Evolutionary conservation across 1,140 invertebrate genomes (phyloP), one percentile per base, ranked within the genome.

Genomic region (Eriosoma lanigerum): DNA sequence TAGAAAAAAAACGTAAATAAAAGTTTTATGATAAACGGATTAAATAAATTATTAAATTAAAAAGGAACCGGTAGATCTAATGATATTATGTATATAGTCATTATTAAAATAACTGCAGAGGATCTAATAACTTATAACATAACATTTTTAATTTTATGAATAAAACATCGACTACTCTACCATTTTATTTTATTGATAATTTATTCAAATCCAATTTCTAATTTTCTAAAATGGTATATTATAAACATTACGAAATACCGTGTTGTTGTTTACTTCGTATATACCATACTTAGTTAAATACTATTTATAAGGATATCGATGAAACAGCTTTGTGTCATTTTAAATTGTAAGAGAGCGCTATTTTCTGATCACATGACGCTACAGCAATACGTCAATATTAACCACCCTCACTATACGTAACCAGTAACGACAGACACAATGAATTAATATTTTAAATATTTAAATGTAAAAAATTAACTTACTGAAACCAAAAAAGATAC

Each of bases 131-230:
- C n/a, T n/a, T n/a, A n/a, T n/a, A n/a, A n/a, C n/a, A 60, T 24
- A 17, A 19, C 19, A 4, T 38, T 64, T 2, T 64, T 17, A n/a
- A 21, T n/a, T 52, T 9, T 10, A 64, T 64, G 19, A 64, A 64
- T 64, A 64, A 64, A 64, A 64, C 62, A 64, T 64, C 8, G 10
- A 38, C 62, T n/a, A 38, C 21, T 60, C 26, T 13, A 29, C 5
- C 8, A 32, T 64, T 38, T 64, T 64, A 38, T 19, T 64, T 12
- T 21, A 13, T n/a, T 64, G 62, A 19, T 64, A 64, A 64, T 64
- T 64, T 64, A 64, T 64, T 64, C 62, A 44, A n/a, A 64, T 12
- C 32, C 32, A 38, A 64, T 38, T 38, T 64, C 62, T 64, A 38
- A 64, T 64, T 64, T 64, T 32, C 32, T 38, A 38, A n/a, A 38